These are phyloP conservation scores for Tipula lateralis DNA, from an alignment of 2,888 invertebrate species.

Conservation along the genomic window DNA sequence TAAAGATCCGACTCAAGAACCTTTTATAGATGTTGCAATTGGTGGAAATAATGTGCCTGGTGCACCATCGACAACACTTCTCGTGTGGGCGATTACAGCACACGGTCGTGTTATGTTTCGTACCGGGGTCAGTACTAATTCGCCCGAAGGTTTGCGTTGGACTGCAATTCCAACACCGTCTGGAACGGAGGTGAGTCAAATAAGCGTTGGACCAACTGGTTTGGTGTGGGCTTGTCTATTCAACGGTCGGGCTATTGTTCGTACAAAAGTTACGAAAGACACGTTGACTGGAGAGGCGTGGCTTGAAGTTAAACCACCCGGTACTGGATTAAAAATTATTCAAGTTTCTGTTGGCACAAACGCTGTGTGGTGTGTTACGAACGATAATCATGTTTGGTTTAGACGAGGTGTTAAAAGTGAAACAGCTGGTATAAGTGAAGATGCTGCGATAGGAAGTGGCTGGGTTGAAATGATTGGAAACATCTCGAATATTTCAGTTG, in stretches of 20 bases:
- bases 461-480: conserved; percentile 89
- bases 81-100: conserved; percentile 91
- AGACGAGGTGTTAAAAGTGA: conserved; percentile 68
- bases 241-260: conserved; percentile 76
- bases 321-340: conserved; percentile 62
- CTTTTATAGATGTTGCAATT: conserved; percentile 85
- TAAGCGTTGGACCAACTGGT: conserved; percentile 80
- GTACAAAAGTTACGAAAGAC: conserved; percentile 78
- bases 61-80: conserved; percentile 66
- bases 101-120: conserved; percentile 86
- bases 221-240: conserved; percentile 82
- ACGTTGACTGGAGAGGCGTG: conserved; percentile 60
- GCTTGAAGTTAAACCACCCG: conserved; percentile 74
- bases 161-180: conserved; percentile 68
- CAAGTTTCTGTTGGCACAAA: conserved; percentile 79
- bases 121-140: conserved; percentile 69
- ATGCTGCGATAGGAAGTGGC: conserved; percentile 71
- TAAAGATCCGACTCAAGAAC: conserved; percentile 85
- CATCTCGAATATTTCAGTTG: conserved; percentile 77
- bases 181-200: conserved; percentile 76
- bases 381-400: conserved; percentile 83
- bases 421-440: conserved; percentile 65
- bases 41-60: conserved; percentile 80
- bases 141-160: conserved; percentile 88
- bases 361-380: conserved; percentile 71